Base-by-base conservation (phyloP, 2,797 vertebrate species). In the Notoglanidium macrostoma region DNA sequence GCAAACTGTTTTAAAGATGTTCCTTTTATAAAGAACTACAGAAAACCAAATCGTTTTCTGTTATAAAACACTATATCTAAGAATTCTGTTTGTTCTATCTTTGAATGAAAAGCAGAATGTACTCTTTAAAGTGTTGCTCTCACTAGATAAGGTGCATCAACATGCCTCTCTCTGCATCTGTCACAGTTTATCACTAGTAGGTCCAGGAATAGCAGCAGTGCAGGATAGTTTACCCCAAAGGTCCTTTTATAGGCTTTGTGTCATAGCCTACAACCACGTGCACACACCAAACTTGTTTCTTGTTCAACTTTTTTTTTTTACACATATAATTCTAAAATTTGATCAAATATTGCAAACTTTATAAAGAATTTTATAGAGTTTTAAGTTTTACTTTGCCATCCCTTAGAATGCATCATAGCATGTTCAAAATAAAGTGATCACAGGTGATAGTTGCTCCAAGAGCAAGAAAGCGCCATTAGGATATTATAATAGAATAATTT, bases 171-270 rank as follows among this genome's bases (percentile, higher is more conserved):
- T 89, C 89, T 95, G 96, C 98, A 99, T 99, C 98, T 99, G 98
- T 98, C 95, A 93, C 95, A 94, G 89, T 95, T 95, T 96, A 95
- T 99, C 98, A 99, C 96, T 94, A 90, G 93, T 89, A 92, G 80
- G 91, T 96, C 97, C 97, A 95, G 94, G 95, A 99, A 99, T 99
- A 99, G 98, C 94, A 99, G 98, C 95, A 96, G 92, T 93, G 73
- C 90, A 92, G 93, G 92, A 93, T 73, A 65, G 89, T 91, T 94
- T 90, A 91, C 91, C 91, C 94, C 94, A 87, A 92, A 93, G 95
- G 96, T 96, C 97, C 97, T 97, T 98, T 97, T 97, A 98, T 97
- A 98, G 97, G 95, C 93, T 95, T 94, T 93, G 93, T 94, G 93
- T 92, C 85, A 89, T 83, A 87, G 94, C 92, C 61, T 72, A 85